Evolutionary conservation across 2,888 invertebrate species (phyloP).

Genomic region (Scelioninae gen. 2): DNA sequence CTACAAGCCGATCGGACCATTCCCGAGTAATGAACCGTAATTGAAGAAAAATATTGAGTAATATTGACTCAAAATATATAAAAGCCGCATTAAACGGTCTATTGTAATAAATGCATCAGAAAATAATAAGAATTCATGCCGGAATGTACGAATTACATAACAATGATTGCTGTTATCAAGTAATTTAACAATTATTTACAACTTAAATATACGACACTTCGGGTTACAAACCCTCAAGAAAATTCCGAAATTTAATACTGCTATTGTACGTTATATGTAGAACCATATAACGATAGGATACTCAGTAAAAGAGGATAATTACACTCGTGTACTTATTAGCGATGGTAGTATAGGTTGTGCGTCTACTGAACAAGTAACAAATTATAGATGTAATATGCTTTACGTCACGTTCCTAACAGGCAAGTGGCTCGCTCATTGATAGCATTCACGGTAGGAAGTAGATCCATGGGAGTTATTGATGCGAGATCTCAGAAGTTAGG

Average conservation of each 20-base stretch:
- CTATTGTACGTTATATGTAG: conserved; percentile 38
- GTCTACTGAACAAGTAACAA: conserved; percentile 58
- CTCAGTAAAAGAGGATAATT: conserved; percentile 58
- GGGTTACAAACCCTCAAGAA: conserved; percentile 17
- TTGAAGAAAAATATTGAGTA: no score
- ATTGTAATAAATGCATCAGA: conserved; percentile 12
- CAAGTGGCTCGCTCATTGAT: conserved; percentile 60
- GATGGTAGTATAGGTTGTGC: conserved; percentile 52
- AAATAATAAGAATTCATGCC: conserved; percentile 5
- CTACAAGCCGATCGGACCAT: no score
- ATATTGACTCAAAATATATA: no score
- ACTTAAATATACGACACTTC: conserved; percentile 37
- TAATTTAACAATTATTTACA: conserved; percentile 39
- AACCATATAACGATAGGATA: conserved; percentile 45
- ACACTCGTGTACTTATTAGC: conserved; percentile 58
- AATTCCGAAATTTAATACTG: conserved; percentile 43
- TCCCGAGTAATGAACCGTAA: no score
- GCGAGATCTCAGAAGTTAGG: conserved; percentile 58
- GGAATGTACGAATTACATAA: conserved; percentile 27
- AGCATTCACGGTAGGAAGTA: conserved; percentile 59
- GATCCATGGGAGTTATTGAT: conserved; percentile 59
- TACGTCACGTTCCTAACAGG: conserved; percentile 59
- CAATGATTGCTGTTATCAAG: conserved; percentile 38
- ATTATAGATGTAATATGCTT: conserved; percentile 61
- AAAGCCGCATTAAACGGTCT: background rate